Base-by-base conservation (phyloP, 1,140 invertebrate genomes). In the Rhagoletis zephyria region DNA sequence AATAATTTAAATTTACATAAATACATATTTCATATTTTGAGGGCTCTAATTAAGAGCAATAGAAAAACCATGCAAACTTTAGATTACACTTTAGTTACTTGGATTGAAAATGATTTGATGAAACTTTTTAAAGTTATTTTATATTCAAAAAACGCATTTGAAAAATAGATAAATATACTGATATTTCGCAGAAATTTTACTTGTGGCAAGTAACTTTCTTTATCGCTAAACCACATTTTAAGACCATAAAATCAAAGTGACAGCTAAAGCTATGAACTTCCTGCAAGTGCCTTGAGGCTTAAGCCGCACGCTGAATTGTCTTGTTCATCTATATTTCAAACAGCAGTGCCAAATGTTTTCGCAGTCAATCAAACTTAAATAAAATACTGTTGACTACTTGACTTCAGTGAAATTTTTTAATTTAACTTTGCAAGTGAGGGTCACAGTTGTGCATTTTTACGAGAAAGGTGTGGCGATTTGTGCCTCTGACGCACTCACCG, bases 401-500 rank as follows among this genome's bases (percentile, higher is more conserved):
- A 56, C 74, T 81, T 56, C 45, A 3, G 74, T 85, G 85, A 30
- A 85, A 85, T 63, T 85, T 85, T 59, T 85, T 85, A 61, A 85
- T 85, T 63, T 56, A 81, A 81, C 74, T 81, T 42, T 63, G 48
- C 30, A 3, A 42, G 56, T 45, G 40, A 85, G 59, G 51, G 42
- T 14, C 56, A 81, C 74, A 81, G 48, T 81, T 56, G 74, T 81
- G 9, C 74, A 81, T 56, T 56, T 42, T n/a, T 56, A 19, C 48
- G 48, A 14, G 5, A 30, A 81, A 81, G 74, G 89, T 91, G 91
- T 90, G 88, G 85, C 74, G 56, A 88, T 59, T 70, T 67, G 48
- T 40, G 63, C 63, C 51, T 87, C 70, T 5, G 19, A n/a, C 64
- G 65, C 87, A 87, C 87, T 64, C 30, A 85, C 87, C 12, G 87